Evolutionary conservation across 1,140 invertebrate genomes (phyloP).

Genomic region (Oryzaephilus surinamensis): DNA sequence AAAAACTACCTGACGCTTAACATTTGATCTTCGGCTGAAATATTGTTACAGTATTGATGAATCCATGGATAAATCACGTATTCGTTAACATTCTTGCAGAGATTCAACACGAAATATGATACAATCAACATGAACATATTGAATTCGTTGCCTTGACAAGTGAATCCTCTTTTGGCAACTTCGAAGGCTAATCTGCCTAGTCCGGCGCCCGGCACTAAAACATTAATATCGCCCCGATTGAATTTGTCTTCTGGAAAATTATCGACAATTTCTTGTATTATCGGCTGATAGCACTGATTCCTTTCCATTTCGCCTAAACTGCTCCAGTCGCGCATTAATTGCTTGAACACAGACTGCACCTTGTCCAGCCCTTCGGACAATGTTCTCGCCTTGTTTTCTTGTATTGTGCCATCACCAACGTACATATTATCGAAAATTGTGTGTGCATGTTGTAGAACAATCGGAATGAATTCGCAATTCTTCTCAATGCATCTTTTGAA

Average conservation of each 20-base stretch:
- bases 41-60: conserved; percentile 86
- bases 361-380: conserved; percentile 62
- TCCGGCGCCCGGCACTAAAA: conserved; percentile 91
- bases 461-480: conserved; percentile 73
- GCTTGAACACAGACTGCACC: conserved; percentile 87
- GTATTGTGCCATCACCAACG: conserved; percentile 23
- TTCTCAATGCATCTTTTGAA: conserved; percentile 71
- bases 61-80: conserved; percentile 85
- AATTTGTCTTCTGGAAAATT: conserved; percentile 56
- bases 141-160: conserved; percentile 95
- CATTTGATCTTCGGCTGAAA: conserved; percentile 70
- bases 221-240: conserved; percentile 48
- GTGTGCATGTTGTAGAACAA: conserved; percentile 72
- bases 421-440: conserved; percentile 73
- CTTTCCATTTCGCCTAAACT: conserved; percentile 71
- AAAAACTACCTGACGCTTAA: conserved; percentile 43
- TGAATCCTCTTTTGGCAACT: conserved; percentile 78
- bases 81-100: conserved; percentile 47
- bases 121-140: conserved; percentile 95
- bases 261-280: conserved; percentile 71
- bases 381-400: conserved; percentile 28
- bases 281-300: conserved; percentile 79
- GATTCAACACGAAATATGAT: conserved; percentile 91
- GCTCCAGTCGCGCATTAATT: conserved; percentile 94
- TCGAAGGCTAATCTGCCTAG: conserved; percentile 89